These are phyloP conservation scores for Anthophora plumipes DNA, from an alignment of 2,888 invertebrate species.

Conservation along the genomic window DNA sequence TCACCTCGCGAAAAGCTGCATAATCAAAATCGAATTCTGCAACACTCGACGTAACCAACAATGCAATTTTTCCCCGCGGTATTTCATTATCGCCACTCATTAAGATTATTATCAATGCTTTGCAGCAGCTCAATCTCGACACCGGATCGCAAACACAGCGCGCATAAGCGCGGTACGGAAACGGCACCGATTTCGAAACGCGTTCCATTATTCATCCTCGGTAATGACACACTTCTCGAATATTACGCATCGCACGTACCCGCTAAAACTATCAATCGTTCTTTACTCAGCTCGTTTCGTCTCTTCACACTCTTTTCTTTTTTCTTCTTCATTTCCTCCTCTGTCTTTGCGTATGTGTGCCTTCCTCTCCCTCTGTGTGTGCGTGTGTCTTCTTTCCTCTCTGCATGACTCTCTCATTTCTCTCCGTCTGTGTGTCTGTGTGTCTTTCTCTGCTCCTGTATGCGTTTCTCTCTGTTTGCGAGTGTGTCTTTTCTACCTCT, in stretches of 20 bases:
- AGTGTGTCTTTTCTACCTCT: too few relatives aligned
- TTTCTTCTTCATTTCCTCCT: not conserved
- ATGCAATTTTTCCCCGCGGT: not conserved
- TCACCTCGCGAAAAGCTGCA: not conserved
- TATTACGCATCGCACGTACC: conserved; percentile 34
- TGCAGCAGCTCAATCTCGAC: conserved; percentile 29
- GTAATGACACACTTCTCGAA: conserved; percentile 65
- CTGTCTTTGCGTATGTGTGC: too few relatives aligned
- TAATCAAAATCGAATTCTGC: not conserved
- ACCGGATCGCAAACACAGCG: conserved; percentile 36
- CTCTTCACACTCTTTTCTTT: not conserved
- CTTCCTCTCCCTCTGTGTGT: too few relatives aligned
- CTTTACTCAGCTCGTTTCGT: conserved; percentile 27
- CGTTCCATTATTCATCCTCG: conserved; percentile 67
- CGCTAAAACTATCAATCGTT: conserved; percentile 50
- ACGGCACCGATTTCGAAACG: conserved; percentile 58
- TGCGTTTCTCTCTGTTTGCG: too few relatives aligned
- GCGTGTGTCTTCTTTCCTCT: too few relatives aligned
- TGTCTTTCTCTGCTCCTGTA: too few relatives aligned
- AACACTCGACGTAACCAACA: not conserved
- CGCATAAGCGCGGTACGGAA: conserved; percentile 43
- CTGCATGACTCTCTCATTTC: too few relatives aligned
- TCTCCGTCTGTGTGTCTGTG: too few relatives aligned
- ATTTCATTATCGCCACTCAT: not conserved
- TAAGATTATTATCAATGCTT: conserved; percentile 36